Conservation (phyloP, 2,888 invertebrate genomes). For the Rotaria sp. region DNA sequence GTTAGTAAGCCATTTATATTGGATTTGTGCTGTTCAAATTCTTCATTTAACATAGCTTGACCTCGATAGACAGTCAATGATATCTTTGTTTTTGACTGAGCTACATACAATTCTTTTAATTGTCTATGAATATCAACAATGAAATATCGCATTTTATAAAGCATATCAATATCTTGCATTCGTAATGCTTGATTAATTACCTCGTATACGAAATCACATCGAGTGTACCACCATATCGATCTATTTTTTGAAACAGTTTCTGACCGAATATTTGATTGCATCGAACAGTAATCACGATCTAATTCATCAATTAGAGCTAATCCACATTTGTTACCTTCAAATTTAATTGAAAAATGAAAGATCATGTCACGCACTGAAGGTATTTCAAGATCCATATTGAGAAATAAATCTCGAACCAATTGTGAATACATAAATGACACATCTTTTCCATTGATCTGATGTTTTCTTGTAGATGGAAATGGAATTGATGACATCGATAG, state of each 20-base stretch:
- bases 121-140: not conserved
- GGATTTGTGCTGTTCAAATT: not conserved
- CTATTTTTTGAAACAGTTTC: not conserved
- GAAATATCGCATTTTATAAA: not conserved
- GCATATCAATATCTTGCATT: not conserved
- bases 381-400: not conserved
- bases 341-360: not conserved
- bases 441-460: not conserved
- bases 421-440: not conserved
- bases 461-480: not conserved
- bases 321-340: not conserved
- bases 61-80: not conserved
- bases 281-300: not conserved
- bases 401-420: slow-evolving; percentile 1
- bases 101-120: not conserved
- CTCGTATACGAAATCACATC: not conserved
- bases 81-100: not conserved
- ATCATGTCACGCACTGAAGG: not conserved
- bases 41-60: not conserved
- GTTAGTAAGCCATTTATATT: not conserved
- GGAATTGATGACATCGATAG: not conserved
- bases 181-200: not conserved
- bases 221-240: not conserved
- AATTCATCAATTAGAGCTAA: not conserved
- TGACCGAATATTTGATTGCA: not conserved